phyloP scores from a whole-genome alignment of 2,888 invertebrate species.

The Trachelus tabidus region DNA sequence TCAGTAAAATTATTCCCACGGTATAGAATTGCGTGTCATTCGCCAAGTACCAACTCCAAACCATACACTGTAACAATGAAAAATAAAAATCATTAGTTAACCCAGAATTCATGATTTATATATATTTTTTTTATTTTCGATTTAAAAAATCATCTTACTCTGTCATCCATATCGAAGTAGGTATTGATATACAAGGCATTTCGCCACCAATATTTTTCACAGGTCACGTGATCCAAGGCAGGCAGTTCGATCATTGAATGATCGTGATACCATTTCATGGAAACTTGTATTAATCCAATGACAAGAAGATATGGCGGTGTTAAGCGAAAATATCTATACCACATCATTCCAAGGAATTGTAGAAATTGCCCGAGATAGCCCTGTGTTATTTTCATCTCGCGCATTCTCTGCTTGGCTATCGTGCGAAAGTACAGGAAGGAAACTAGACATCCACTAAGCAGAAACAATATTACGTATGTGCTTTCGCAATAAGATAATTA shows the following conservation, averaged over 20 bases:
- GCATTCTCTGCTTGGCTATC: conserved; percentile 69
- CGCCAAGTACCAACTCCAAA: conserved; percentile 87
- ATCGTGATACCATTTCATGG: conserved; percentile 78
- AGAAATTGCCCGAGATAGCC: conserved; percentile 66
- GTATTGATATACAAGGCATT: conserved; percentile 87
- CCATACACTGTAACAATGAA: conserved; percentile 72
- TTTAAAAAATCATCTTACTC: conserved; percentile 43
- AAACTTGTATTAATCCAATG: conserved; percentile 79
- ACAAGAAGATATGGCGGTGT: conserved; percentile 87
- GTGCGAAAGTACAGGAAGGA: conserved; percentile 78
- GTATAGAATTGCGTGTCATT: conserved; percentile 84
- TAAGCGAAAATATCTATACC: conserved; percentile 69
- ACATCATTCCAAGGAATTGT: conserved; percentile 68
- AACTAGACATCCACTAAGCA: conserved; percentile 76
- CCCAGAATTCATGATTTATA: conserved; percentile 3
- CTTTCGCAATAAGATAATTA: not conserved
- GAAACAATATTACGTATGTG: conserved; percentile 34
- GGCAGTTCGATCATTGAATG: conserved; percentile 80
- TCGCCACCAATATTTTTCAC: conserved; percentile 84
- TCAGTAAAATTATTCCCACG: conserved; percentile 74
- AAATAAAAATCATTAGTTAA: not conserved
- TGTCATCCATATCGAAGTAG: conserved; percentile 79
- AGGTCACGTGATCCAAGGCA: conserved; percentile 78
- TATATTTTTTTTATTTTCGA: conserved; percentile 17
- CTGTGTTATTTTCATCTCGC: conserved; percentile 60